Percentiles rank a stretch among this genome's conserved stretches.
phyloP scores from a whole-genome alignment of 1,140 invertebrate genomes.

The Laodelphax striatellus region DNA sequence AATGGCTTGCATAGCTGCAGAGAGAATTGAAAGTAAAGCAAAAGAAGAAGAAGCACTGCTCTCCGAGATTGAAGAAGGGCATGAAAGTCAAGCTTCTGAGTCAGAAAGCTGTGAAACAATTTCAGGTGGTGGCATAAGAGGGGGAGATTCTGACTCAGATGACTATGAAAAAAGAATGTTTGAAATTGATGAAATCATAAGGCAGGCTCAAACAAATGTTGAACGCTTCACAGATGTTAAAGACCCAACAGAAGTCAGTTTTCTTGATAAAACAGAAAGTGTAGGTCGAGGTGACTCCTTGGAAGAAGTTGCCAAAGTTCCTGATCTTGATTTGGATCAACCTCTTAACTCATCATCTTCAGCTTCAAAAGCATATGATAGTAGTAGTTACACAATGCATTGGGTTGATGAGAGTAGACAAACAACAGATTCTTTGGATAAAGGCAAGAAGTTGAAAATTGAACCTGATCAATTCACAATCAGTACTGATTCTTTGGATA shows the following conservation, averaged over 20 bases:
- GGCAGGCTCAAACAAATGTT: constrained; percentile 54
- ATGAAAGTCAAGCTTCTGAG: constrained; percentile 49
- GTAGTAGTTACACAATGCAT: constrained; percentile 22
- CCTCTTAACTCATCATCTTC: constrained; percentile 20
- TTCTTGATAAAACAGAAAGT: constrained; percentile 32
- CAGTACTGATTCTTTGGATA: constrained; percentile 46
- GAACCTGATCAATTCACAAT: constrained; percentile 24
- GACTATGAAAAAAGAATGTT: constrained; percentile 59
- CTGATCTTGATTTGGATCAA: constrained; percentile 35
- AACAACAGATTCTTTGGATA: constrained; percentile 32
- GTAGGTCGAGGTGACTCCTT: constrained; percentile 36
- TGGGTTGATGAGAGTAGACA: constrained; percentile 26
- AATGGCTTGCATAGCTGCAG: constrained; percentile 70
- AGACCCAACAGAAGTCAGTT: constrained; percentile 10
- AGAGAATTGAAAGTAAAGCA: constrained; percentile 66
- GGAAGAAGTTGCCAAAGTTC: constrained; percentile 36
- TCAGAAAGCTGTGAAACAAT: constrained; percentile 56
- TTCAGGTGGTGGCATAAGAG: constrained; percentile 39
- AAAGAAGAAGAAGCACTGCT: constrained; percentile 71
- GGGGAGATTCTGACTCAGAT: constrained; percentile 37
- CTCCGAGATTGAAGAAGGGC: constrained; percentile 54
- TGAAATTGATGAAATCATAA: constrained; percentile 62
- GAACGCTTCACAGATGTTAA: constrained; percentile 38
- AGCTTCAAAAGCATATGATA: constrained; percentile 17
- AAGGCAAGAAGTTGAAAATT: constrained; percentile 15